These are phyloP conservation scores for Thalassophryne amazonica DNA, from an alignment of 2,797 vertebrate species.

Conservation along the genomic window DNA sequence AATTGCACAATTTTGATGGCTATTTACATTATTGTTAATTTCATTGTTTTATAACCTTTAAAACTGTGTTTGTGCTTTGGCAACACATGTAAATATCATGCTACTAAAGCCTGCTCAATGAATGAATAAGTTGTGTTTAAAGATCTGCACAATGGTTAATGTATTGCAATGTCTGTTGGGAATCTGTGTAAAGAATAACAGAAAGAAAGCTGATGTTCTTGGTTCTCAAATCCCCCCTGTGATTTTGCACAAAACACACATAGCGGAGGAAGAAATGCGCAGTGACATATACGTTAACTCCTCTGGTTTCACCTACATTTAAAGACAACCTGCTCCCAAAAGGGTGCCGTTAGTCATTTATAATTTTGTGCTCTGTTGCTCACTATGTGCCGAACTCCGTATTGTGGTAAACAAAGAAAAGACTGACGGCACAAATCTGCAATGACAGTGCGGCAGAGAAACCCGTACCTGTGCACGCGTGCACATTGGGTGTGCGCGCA, in stretches of 20 bases:
- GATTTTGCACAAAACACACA: background rate
- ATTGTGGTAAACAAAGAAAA: conserved; percentile 27
- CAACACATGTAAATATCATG: no score
- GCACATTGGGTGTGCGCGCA: conserved; percentile 1
- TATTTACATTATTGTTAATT: no score
- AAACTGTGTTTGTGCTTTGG: no score
- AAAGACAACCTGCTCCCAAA: background rate
- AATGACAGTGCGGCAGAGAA: conserved; percentile 10
- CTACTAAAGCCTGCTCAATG: no score
- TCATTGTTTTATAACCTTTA: no score
- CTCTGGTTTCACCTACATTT: conserved; percentile 2
- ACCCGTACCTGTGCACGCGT: background rate
- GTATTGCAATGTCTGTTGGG: conserved; percentile 21
- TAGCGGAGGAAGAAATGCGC: background rate
- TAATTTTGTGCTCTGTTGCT: background rate
- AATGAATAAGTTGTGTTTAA: no score
- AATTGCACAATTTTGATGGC: no score
- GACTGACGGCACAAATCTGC: conserved; percentile 34
- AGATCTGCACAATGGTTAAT: background rate
- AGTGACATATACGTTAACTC: background rate
- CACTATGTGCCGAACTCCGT: background rate
- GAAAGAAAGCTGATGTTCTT: background rate
- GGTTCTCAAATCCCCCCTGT: background rate
- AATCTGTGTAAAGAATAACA: conserved; percentile 13
- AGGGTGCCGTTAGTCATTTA: background rate